Evolutionary conservation across 2,113 vertebrate species (phyloP), one percentile per base, ranked within the genome.

Genomic region (Hypanus sabinus): DNA sequence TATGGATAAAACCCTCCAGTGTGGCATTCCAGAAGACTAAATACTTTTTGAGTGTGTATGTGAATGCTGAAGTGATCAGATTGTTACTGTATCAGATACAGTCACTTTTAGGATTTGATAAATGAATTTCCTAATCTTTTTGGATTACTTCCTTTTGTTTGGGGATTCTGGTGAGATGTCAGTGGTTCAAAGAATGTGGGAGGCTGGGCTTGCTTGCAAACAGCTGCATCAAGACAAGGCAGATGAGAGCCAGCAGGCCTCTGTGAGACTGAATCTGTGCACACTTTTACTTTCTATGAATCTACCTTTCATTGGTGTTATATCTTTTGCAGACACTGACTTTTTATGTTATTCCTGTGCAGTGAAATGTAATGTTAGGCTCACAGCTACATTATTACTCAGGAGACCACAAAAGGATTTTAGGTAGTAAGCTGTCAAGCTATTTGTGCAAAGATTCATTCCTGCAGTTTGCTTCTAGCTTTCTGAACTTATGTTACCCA

Each of bases 101-200:
- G 95, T 96, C 93, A 83, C 94, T 96, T 96, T 95, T 0, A 88
- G 95, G 95, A 95, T 96, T 95, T 95, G 95, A 95, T 94, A 95
- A 96, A 96, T 95, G 96, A 96, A 95, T 96, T 95, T 95, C 95
- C 95, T 95, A 94, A 95, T 95, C 91, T 94, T 94, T 65, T 88
- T 94, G 95, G 95, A 95, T 95, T 96, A 95, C 94, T 96, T 96
- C 94, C 95, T 95, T 65, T 95, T 95, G 95, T 94, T 95, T 95
- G 94, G 91, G 93, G 95, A 94, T 95, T 95, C 38, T 95, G 96
- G 95, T 95, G 95, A 94, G 95, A 93, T 95, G 95, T 96, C 95
- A 96, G 95, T 94, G 80, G 94, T 95, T 96, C 95, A 96, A 94
- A 96, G 95, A 95, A 95, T 95, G 94, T 96, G 96, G 96, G 90